Base-by-base conservation (phyloP, 2,888 invertebrate genomes). In the Tigriopus californicus region DNA sequence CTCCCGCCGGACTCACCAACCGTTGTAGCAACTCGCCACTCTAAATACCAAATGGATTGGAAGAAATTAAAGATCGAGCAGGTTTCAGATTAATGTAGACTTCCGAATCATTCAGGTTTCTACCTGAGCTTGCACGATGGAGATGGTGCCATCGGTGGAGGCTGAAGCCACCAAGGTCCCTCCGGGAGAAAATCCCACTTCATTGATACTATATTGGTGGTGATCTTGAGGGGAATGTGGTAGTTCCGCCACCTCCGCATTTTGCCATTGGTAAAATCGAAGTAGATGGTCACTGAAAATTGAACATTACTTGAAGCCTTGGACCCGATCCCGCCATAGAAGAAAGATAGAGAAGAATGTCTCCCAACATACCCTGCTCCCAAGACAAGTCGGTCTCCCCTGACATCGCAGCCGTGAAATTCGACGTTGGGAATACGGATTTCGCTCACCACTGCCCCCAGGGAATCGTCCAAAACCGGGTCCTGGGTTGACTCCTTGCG, bases 1-100 rank as follows among this genome's bases (percentile, higher is more conserved):
- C 70, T 61, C 75, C 75, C 63, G 77, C 76, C 64, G 75, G 74
- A n/a, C 76, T 75, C 61, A 77, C 71, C 20, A 75, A 72, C 12
- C 68, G 67, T 42, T 69, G 69, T 6, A 70, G 68, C 65, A 73
- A 73, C 59, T 71, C 72, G 4, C 76, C 76, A 44, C 66, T 73
- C 78, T 78, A 64, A 51, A 67, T 46, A 18, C 78, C 78, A 64
- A 51, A 67, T 46, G 51, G 51, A 18, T 18, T 15, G 15, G 48
- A 51, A 51, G 51, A n/a, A 51, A 51, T 44, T n/a, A 44, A 44
- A 44, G 18, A 5, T 44, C n/a, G n/a, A n/a, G n/a, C n/a, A n/a
- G n/a, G n/a, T n/a, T n/a, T n/a, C n/a, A n/a, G n/a, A n/a, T n/a
- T n/a, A n/a, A n/a, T n/a, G n/a, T n/a, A n/a, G 11, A 11, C n/a